Base-by-base conservation (phyloP, 2,888 invertebrate genomes). In the Drosophila subquinaria region DNA sequence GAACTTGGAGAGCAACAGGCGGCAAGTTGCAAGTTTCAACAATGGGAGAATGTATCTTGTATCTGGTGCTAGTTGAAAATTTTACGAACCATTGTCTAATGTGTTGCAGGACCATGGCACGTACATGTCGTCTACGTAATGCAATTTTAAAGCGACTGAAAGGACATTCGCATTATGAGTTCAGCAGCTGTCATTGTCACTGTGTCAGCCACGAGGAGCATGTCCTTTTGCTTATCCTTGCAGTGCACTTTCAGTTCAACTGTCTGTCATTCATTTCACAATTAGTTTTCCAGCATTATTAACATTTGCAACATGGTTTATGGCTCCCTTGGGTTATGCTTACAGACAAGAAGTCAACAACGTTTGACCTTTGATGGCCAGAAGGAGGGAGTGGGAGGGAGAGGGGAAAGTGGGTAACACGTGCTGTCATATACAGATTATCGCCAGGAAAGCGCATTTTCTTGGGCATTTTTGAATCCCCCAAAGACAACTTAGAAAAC, bases 51-150 rank as follows among this genome's bases (percentile, higher is more conserved):
- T 77, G 70, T 50, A 65, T 72, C 62, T 73, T 75, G 70, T 48
- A 33, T 43, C 33, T 43, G 4, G 33, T 42, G 17, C 55, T 17
- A 48, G 71, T 67, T 68, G 67, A 47, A 66, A 52, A 82, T 83
- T 83, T 80, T 76, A 83, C 83, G 76, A 83, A 78, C 68, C 76
- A 86, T 86, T 84, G 86, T 84, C 62, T 80, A 83, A 76, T 75
- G 78, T 75, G 61, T 53, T 51, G 38, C 56, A 45, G 75, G 63
- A 43, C 45, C 62, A 63, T 56, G 56, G 35, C 78, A 81, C 52
- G 73, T 76, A 57, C 63, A 20, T 40, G 30, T 57, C 66, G 76
- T 76, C 70, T 74, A 66, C 67, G 71, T 86, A 84, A 83, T 85
- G 86, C 78, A 78, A 85, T 84, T 84, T 76, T 65, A 65, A 80